Percentiles rank a stretch among this genome's conserved stretches.
These are phyloP conservation scores for Ranitomeya imitator DNA, from an alignment of 2,113 vertebrate species.

Conservation along the genomic window DNA sequence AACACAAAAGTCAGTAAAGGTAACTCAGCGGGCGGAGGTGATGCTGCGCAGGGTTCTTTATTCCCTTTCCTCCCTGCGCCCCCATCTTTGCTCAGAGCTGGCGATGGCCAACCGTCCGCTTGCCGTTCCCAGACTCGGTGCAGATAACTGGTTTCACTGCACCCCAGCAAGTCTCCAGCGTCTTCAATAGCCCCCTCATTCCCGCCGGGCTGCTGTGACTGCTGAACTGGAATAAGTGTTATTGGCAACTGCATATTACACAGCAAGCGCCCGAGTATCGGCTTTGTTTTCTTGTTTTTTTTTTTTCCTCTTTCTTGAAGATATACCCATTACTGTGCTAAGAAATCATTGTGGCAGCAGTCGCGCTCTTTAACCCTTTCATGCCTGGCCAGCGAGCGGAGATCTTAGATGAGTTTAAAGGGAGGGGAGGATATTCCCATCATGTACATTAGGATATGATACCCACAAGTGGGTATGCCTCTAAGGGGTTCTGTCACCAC, in stretches of 20 bases:
- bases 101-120: constrained; percentile 10
- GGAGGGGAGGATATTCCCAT: no score
- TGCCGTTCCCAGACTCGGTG: constrained; percentile 58
- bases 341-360: neutral
- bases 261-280: constrained; percentile 62
- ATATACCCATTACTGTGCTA: constrained; percentile 43
- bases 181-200: constrained; percentile 65
- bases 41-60: neutral
- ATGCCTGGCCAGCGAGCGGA: neutral
- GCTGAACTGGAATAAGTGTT: constrained; percentile 68
- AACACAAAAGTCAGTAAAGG: constrained; percentile 50
- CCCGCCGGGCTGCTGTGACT: constrained; percentile 65
- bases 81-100: neutral
- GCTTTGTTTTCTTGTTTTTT: constrained; percentile 58
- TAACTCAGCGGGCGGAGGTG: constrained; percentile 52
- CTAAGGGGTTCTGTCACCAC: no score
- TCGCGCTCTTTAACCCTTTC: neutral
- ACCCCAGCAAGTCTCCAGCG: constrained; percentile 65
- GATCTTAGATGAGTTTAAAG: no score
- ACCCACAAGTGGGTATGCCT: no score
- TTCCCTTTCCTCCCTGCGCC: neutral
- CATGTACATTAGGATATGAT: no score
- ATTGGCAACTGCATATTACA: constrained; percentile 64
- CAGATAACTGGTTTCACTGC: constrained; percentile 65
- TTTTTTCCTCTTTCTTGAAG: neutral